Conservation (phyloP, 2,113 vertebrate genomes). For the Ophthalmolycus amberensis region DNA sequence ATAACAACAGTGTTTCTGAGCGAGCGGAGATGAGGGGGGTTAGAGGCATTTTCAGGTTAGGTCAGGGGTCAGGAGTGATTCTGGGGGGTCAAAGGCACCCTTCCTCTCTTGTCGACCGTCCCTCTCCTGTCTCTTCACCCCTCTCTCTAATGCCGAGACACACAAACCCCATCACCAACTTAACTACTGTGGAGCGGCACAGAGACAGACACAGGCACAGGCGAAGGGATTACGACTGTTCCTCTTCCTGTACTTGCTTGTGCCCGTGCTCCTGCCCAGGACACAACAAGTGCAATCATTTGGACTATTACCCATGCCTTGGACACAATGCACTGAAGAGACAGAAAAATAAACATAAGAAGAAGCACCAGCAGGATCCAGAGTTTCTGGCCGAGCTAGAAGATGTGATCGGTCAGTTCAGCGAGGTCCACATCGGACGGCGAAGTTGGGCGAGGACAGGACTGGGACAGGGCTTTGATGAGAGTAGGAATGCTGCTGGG, state of each 20-base stretch:
- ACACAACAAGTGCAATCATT: constrained; percentile 73
- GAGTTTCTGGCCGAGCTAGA: constrained; percentile 94
- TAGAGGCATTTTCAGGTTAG: constrained; percentile 66
- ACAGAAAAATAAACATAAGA: constrained; percentile 96
- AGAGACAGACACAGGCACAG: constrained; percentile 94
- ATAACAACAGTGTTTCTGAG: constrained; percentile 93
- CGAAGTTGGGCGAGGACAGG: constrained; percentile 81
- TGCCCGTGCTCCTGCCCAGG: constrained; percentile 72
- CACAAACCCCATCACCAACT: constrained; percentile 76
- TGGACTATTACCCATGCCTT: constrained; percentile 84
- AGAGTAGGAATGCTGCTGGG: constrained; percentile 53
- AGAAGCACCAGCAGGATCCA: constrained; percentile 96
- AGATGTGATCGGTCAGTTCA: constrained; percentile 89
- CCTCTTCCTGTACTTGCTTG: constrained; percentile 68
- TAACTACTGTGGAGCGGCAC: constrained; percentile 72
- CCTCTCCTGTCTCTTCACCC: constrained; percentile 79
- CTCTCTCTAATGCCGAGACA: constrained; percentile 81
- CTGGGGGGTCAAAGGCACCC: constrained; percentile 85
- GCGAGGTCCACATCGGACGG: constrained; percentile 92
- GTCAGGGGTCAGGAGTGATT: constrained; percentile 74
- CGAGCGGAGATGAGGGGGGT: constrained; percentile 85
- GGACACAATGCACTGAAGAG: constrained; percentile 91
- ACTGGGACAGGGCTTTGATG: constrained; percentile 62
- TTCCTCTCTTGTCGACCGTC: constrained; percentile 86
- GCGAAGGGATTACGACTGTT: constrained; percentile 84